Percentiles rank a stretch among this genome's conserved stretches.
Conservation (phyloP, 2,113 vertebrate genomes). For the Isurus oxyrinchus region DNA sequence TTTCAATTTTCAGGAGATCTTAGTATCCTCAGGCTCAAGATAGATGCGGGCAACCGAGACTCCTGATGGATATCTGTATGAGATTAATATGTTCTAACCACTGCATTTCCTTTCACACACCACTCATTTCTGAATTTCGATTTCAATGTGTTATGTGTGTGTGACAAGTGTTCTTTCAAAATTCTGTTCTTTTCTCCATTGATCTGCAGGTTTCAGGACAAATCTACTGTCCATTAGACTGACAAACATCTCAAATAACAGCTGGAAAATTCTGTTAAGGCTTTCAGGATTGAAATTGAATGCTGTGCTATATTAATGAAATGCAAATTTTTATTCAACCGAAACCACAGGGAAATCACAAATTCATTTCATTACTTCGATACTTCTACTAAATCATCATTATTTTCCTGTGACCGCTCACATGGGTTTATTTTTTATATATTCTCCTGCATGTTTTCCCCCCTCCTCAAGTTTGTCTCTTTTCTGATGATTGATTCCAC, state of each 20-base stretch:
- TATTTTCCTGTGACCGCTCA: neutral
- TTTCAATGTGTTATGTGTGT: neutral
- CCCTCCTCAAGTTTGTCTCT: neutral
- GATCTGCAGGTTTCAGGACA: neutral
- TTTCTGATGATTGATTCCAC: neutral
- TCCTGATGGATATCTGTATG: neutral
- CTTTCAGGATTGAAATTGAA: neutral
- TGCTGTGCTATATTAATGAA: neutral
- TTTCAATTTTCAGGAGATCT: neutral
- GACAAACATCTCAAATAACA: neutral
- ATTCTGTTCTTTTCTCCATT: neutral
- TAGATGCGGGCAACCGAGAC: neutral
- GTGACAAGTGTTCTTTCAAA: neutral
- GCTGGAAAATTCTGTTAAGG: neutral
- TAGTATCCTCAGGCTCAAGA: neutral
- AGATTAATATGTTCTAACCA: neutral
- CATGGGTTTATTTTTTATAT: neutral
- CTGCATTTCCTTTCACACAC: neutral
- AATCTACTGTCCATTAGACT: neutral
- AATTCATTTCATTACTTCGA: neutral
- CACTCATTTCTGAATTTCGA: neutral
- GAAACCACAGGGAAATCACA: neutral
- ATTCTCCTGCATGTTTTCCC: neutral
- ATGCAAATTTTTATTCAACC: neutral
- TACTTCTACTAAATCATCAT: neutral